Evolutionary conservation across 2,888 invertebrate genomes (phyloP), one percentile per base, ranked within the genome.

Genomic region (Hanleya hanleyi): DNA sequence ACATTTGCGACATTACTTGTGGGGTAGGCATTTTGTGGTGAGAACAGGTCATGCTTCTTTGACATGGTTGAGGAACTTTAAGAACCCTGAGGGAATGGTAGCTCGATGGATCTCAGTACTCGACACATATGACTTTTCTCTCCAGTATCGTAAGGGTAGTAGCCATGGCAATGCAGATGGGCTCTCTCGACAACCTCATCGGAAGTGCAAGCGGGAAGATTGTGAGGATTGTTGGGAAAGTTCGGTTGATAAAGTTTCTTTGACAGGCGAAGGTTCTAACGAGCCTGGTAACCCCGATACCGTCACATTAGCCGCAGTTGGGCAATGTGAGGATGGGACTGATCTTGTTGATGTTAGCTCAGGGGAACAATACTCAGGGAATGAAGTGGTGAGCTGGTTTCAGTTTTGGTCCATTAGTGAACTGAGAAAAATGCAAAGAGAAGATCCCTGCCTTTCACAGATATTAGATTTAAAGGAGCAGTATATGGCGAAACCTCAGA

Each of bases 41-140:
- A 37, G 81, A n/a, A 79, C 81, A 32, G 82, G 82, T 70, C 83
- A 84, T 71, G 70, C 74, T 3, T 77, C 82, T 2, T 61, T 81
- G 4, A 22, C 22, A 22, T 81, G 81, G 78, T 33, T 78, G 26
- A 41, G 68, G n/a, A 72, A 67, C 7, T 77, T 77, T 9, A 78
- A 76, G 37, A 64, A 75, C 29, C 78, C 74, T 1, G 74, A 76
- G 32, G 77, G 74, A 32, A 66, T 71, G 62, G 5, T 75, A 0
- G 75, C 75, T 2, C 29, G 77, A 37, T 79, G 77, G 75, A 15
- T 79, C 1, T 69, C 72, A 33, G 50, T 70, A 22, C 51, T 74
- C 12, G 51, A 41, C 7, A 51, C 62, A 22, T 78, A 51, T 49
- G 67, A 74, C 32, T 75, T 77, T 62, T 32, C 47, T 29, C 69